A percentile compares a stretch with the other conserved stretches of the same genome.
These are phyloP conservation scores for Anguilla marmorata DNA, from an alignment of 2,797 vertebrate species.

Conservation along the genomic window DNA sequence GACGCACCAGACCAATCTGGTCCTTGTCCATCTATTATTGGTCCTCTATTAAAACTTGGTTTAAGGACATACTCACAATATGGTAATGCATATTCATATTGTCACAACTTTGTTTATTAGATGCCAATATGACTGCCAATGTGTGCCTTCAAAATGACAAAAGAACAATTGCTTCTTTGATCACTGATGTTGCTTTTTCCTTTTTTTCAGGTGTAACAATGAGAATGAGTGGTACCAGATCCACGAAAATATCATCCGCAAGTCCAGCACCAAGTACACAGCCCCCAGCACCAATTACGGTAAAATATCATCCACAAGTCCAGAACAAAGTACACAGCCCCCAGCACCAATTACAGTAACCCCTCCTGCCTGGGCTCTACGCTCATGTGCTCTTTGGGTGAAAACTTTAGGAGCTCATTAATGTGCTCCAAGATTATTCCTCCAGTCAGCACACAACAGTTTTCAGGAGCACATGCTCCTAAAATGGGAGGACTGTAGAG, in stretches of 20 bases:
- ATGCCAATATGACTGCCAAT: not conserved
- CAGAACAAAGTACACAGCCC: too few species aligned
- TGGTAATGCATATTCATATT: not conserved
- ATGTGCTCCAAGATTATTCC: too few species aligned
- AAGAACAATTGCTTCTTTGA: not conserved
- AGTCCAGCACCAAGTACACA: constrained; percentile 98
- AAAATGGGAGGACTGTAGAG: too few species aligned
- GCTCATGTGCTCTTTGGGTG: too few species aligned
- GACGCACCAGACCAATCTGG: too few species aligned
- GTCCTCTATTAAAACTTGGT: not conserved
- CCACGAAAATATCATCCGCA: constrained; percentile 98
- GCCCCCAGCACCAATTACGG: constrained; percentile 98
- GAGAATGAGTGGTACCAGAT: constrained; percentile 98
- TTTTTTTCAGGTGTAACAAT: constrained; percentile 87
- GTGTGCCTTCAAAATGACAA: not conserved
- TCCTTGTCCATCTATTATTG: not conserved
- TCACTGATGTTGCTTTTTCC: not conserved
- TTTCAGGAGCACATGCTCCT: too few species aligned
- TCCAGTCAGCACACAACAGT: too few species aligned
- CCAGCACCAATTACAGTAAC: too few species aligned
- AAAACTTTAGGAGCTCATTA: too few species aligned
- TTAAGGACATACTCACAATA: not conserved
- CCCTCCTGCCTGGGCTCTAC: too few species aligned
- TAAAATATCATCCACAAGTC: constrained; percentile 58
- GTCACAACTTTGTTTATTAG: not conserved